Evolutionary conservation across 2,888 invertebrate genomes (phyloP), one percentile per base, ranked within the genome.

Genomic region (Rhamnusium bicolor): DNA sequence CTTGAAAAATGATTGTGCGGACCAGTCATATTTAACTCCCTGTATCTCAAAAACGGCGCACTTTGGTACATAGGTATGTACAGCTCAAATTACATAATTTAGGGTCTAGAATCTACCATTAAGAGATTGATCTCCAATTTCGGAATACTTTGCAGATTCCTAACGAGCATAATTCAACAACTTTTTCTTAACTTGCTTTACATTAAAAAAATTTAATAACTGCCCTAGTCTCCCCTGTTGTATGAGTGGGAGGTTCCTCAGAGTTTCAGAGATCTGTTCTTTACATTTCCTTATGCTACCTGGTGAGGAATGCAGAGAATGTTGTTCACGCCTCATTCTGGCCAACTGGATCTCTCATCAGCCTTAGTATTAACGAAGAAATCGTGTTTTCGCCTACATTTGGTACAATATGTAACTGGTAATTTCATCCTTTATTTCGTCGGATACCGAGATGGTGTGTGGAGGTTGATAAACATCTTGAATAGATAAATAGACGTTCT

Each of bases 231-330:
- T 16, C 67, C 67, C 67, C 51, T 16, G 24, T 14, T 12, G 18
- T 4, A 24, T n/a, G 40, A 65, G 67, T 67, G 67, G 54, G 67
- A 54, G 66, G 67, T 56, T 40, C 67, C 46, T 19, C 14, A n/a
- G 19, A 46, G 54, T 67, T 21, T 56, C 46, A 27, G 32, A 56
- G 19, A 67, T 67, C 53, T 65, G 51, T n/a, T 65, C 65, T 54
- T 29, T 46, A 40, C 66, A 75, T 81, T 81, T 80, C 79, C 78
- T 75, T 77, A 72, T 74, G 78, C 80, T 83, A 84, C 84, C 84
- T 83, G 83, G 74, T 62, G 73, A 74, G 84, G 86, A 84, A 86
- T 86, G 81, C 73, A 32, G 79, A 77, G 86, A 86, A 86, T 86
- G 86, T 80, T 86, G 81, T 84, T 82, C 82, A 83, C 84, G 83